phyloP scores from a whole-genome alignment of 2,888 invertebrate species.

The Oscheius onirici region DNA sequence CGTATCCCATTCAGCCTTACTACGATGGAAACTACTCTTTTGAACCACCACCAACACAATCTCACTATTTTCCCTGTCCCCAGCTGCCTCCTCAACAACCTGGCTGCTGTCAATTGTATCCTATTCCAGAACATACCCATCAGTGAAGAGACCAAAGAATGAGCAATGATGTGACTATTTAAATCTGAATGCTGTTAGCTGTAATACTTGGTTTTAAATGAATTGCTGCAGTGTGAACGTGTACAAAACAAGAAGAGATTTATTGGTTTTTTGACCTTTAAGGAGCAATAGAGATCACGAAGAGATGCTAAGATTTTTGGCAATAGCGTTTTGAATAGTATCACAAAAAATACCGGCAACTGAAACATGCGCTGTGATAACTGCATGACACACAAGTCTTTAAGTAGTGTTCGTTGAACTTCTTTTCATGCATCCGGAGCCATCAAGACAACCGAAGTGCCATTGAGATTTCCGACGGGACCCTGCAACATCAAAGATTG shows the following conservation, averaged over 20 bases:
- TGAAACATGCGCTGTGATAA: conserved; percentile 16
- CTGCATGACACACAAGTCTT: conserved; percentile 20
- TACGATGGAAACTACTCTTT: conserved; percentile 5
- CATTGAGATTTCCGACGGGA: conserved; percentile 23
- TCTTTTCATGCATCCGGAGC: conserved; percentile 1
- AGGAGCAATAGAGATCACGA: conserved; percentile 15
- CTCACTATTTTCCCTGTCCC: conserved; percentile 21
- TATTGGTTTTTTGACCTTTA: not conserved
- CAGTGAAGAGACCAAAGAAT: not conserved
- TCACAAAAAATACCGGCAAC: conserved; percentile 23
- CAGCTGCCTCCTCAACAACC: conserved; percentile 18
- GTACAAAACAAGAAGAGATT: not conserved
- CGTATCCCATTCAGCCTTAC: conserved; percentile 17
- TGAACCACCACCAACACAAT: conserved; percentile 4
- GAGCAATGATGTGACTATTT: not conserved
- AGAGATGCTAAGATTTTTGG: conserved; percentile 16
- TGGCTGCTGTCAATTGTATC: conserved; percentile 12
- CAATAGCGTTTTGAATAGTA: not conserved
- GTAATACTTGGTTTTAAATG: too few relatives aligned
- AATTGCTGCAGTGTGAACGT: too few relatives aligned
- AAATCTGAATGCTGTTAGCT: too few relatives aligned
- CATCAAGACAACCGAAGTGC: conserved; percentile 5
- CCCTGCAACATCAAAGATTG: conserved; percentile 15
- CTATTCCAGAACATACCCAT: not conserved
- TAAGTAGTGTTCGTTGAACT: not conserved